Conservation (phyloP, 2,113 vertebrate species). For the Boleophthalmus pectinirostris region DNA sequence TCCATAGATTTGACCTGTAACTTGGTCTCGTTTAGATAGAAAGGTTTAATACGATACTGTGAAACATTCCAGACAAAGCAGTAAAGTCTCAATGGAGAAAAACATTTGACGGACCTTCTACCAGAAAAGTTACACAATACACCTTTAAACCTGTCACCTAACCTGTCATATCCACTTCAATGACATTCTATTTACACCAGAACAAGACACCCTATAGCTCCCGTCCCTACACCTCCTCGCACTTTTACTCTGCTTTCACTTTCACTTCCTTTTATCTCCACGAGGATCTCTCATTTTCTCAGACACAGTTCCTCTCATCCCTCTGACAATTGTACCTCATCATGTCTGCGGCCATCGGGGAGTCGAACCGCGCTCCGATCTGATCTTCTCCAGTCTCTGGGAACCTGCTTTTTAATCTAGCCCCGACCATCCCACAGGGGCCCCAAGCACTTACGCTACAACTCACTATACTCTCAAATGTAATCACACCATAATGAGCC, state of each 20-base stretch:
- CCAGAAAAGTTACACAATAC: no score
- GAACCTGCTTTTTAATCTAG: slow-evolving; percentile 59
- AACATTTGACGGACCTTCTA: no score
- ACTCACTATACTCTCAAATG: slow-evolving; percentile 55
- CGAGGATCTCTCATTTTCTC: slow-evolving; percentile 46
- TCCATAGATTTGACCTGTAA: no score
- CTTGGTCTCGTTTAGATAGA: no score
- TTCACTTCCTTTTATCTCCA: background rate
- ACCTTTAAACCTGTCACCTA: no score
- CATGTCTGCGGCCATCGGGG: slow-evolving; percentile 52
- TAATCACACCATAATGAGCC: slow-evolving; percentile 69
- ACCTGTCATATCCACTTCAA: no score
- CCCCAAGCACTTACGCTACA: slow-evolving; percentile 58
- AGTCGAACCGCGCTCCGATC: slow-evolving; percentile 56
- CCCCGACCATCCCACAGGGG: slow-evolving; percentile 40
- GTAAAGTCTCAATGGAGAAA: no score
- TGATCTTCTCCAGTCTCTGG: slow-evolving; percentile 45
- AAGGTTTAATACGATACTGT: no score
- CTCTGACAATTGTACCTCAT: slow-evolving; percentile 44
- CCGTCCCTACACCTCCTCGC: background rate
- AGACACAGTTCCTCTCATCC: slow-evolving; percentile 31
- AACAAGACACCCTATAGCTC: no score
- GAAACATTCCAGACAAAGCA: no score
- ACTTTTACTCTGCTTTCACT: background rate
- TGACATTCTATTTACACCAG: no score